phyloP scores from a whole-genome alignment of 37 sponge, comb jelly and placozoan genomes.

The Beroe forskalii region DNA sequence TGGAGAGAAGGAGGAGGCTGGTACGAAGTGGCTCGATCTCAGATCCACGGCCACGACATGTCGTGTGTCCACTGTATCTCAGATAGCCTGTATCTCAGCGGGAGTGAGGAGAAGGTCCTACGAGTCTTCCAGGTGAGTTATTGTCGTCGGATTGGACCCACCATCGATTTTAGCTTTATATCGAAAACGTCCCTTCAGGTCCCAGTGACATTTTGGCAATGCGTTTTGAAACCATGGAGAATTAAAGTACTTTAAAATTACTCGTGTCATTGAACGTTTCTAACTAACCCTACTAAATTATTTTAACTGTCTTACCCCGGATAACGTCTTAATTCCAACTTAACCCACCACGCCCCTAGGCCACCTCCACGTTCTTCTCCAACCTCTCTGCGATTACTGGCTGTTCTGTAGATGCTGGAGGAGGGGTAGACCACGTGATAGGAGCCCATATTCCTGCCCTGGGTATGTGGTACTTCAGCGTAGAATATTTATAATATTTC shows the following conservation, averaged over 20 bases:
- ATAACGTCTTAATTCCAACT: too few species aligned
- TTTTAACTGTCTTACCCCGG: too few species aligned
- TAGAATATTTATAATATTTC: too few species aligned
- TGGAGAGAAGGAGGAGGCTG: background rate
- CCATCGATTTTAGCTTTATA: too few species aligned
- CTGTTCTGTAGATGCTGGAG: background rate
- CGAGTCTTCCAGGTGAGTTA: constrained; percentile 49
- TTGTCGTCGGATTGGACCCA: too few species aligned
- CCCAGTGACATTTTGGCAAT: too few species aligned
- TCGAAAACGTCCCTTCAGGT: too few species aligned
- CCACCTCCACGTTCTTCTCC: constrained; percentile 52
- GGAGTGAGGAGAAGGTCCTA: constrained; percentile 60
- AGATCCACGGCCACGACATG: constrained; percentile 55
- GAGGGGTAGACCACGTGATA: background rate
- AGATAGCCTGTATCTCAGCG: constrained; percentile 19
- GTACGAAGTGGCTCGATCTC: constrained; percentile 52
- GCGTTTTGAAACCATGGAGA: too few species aligned
- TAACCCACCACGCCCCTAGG: constrained; percentile 13
- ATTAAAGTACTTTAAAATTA: too few species aligned
- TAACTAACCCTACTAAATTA: too few species aligned
- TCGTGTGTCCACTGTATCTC: background rate
- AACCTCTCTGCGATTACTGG: constrained; percentile 25
- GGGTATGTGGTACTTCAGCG: too few species aligned
- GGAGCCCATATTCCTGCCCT: constrained; percentile 61
- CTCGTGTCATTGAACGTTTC: too few species aligned